phyloP scores from a whole-genome alignment of 2,888 invertebrate genomes.

The Lycia hirtaria region DNA sequence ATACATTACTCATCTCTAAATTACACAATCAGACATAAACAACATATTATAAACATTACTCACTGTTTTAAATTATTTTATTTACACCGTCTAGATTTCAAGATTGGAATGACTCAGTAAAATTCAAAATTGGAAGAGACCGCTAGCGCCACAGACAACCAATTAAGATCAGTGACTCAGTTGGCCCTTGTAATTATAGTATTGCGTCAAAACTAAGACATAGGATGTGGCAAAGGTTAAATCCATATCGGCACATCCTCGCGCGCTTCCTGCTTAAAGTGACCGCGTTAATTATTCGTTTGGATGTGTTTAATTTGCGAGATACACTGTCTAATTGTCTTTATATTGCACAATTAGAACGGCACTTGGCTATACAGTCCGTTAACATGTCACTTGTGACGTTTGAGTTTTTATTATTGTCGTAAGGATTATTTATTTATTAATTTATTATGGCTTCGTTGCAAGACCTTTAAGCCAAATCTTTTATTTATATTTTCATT shows the following conservation, averaged over 20 bases:
- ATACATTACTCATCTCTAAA: background rate
- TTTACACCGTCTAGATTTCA: conserved; percentile 30
- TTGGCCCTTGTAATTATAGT: conserved; percentile 53
- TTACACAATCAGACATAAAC: background rate
- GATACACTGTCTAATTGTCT: conserved; percentile 41
- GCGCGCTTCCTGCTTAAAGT: conserved; percentile 77
- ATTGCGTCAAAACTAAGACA: conserved; percentile 69
- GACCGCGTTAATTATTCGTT: conserved; percentile 69
- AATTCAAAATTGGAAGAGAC: conserved; percentile 31
- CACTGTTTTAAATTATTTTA: conserved; percentile 24
- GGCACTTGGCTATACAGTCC: conserved; percentile 53
- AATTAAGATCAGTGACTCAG: conserved; percentile 55
- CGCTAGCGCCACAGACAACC: conserved; percentile 37
- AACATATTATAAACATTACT: conserved; percentile 18
- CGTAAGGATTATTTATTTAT: background rate
- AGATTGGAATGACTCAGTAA: conserved; percentile 24
- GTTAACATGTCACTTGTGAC: background rate
- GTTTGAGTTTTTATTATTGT: background rate
- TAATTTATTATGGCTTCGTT: too few relatives aligned
- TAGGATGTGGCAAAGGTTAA: conserved; percentile 83
- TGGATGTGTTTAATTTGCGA: conserved; percentile 53
- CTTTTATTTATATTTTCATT: too few relatives aligned
- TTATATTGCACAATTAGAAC: conserved; percentile 33
- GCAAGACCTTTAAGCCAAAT: too few relatives aligned
- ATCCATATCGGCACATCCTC: conserved; percentile 81